Percentiles rank a stretch among this genome's conserved stretches.
These are phyloP conservation scores for Leptinotarsa texana DNA, from an alignment of 1,140 invertebrate species.

Conservation along the genomic window DNA sequence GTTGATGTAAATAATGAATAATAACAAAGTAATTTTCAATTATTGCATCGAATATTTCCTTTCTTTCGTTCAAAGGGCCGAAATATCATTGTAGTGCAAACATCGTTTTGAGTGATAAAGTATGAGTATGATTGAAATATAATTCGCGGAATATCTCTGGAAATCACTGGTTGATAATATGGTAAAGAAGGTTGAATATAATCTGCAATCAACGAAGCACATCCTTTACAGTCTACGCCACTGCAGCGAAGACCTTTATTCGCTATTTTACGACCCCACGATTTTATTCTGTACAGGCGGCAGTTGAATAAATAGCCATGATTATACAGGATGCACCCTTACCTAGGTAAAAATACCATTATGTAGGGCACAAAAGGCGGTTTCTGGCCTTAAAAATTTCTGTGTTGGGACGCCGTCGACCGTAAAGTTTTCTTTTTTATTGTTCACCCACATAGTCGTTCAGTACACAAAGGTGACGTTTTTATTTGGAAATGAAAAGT, in stretches of 20 bases:
- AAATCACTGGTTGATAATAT: no score
- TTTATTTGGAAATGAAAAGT: conserved; percentile 1
- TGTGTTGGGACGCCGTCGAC: background rate
- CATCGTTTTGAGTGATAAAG: no score
- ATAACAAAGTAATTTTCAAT: no score
- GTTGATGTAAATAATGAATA: no score
- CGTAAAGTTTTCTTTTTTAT: conserved; percentile 14
- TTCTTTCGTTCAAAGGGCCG: no score
- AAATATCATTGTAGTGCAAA: no score
- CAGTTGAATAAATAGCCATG: conserved; percentile 18
- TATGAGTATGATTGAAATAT: no score
- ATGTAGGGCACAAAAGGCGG: conserved; percentile 1
- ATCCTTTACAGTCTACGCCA: background rate
- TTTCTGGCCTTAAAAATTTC: background rate
- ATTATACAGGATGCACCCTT: conserved; percentile 20
- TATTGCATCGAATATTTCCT: no score
- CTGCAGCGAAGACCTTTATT: conserved; percentile 8
- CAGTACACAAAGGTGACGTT: conserved; percentile 1
- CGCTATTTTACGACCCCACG: conserved; percentile 10
- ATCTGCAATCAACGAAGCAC: background rate
- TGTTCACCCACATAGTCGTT: background rate
- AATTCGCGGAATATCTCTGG: no score
- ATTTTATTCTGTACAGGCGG: background rate
- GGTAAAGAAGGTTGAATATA: no score
- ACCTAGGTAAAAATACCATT: conserved; percentile 16